These are phyloP conservation scores for Atta colombica DNA, from an alignment of 1,140 invertebrate species.

Conservation along the genomic window DNA sequence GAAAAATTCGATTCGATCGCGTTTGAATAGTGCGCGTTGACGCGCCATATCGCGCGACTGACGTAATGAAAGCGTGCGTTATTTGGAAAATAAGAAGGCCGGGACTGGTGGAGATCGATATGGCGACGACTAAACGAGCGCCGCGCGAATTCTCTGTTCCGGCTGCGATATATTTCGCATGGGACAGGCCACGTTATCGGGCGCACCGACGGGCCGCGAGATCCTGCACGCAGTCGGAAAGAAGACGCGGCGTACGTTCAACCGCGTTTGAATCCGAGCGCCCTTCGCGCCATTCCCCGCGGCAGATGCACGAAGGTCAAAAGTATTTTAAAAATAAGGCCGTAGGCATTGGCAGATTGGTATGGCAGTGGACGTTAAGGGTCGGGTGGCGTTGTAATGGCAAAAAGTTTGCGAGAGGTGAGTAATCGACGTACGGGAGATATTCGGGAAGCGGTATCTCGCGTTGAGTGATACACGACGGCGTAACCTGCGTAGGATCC, in stretches of 20 bases:
- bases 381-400: conserved; percentile 88
- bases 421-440: conserved; percentile 79
- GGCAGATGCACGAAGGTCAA: conserved; percentile 86
- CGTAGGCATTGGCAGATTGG: conserved; percentile 85
- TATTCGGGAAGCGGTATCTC: conserved; percentile 71
- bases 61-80: conserved; percentile 22
- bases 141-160: conserved; percentile 7
- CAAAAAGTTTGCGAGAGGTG: conserved; percentile 87
- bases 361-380: conserved; percentile 87
- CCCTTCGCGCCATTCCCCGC: conserved; percentile 81
- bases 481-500: conserved; percentile 57
- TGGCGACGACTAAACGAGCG: conserved; percentile 3
- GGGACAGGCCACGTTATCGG: conserved; percentile 17
- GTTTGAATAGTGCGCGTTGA: conserved; percentile 45
- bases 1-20: background rate
- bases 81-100: conserved; percentile 40
- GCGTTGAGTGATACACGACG: conserved; percentile 56
- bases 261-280: conserved; percentile 79
- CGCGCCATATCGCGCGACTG: conserved; percentile 20
- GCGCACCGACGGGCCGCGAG: background rate
- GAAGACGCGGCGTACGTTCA: conserved; percentile 69
- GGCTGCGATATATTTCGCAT: background rate
- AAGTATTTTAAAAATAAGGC: conserved; percentile 87
- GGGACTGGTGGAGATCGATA: conserved; percentile 33
- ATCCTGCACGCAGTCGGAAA: background rate